Base-by-base conservation (phyloP, 2,797 vertebrate species). In the Dromococcyx pavoninus region DNA sequence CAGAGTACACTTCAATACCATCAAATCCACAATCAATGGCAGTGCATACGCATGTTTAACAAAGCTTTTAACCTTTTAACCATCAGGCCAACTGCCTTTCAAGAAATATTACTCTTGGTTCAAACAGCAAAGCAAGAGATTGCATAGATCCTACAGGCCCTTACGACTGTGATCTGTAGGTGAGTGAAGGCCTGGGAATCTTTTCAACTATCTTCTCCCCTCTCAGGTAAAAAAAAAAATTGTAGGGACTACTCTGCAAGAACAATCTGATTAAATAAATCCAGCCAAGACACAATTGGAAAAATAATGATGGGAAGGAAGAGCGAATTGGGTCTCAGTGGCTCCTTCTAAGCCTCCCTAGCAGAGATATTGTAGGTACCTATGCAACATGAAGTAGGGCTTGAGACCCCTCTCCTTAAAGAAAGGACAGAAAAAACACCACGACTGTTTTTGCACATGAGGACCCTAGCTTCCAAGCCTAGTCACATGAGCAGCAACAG, bases 1-100 rank as follows among this genome's bases (percentile, higher is more conserved):
- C 86, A 72, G 89, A 88, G 69, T 71, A 92, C 82, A 93, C 82
- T 96, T 95, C 94, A 94, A 95, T 94, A 92, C 84, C 92, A 96
- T 93, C 86, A 95, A 91, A 94, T 96, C 89, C 86, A 96, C 91
- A 96, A 97, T 97, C 95, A 95, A 95, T 97, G 92, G 78, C 66
- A 75, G 86, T 8, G 18, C 46, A 77, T 66, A 86, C 85, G 80
- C 43, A 61, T 66, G 77, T 95, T 95, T 96, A 96, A 97, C 82
- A 94, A 93, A 88, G 95, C 95, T 97, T 96, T 97, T 96, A 97
- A 95, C 93, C 94, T 97, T 94, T 94, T 71, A 96, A 91, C 88
- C 88, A 84, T 77, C n/a, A 84, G 66, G 66, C 53, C 88, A 89
- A 88, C 58, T 84, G 35, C 60, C 37, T 95, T 95, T 94, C 81